Evolutionary conservation across 2,888 invertebrate genomes (phyloP).

Genomic region (Philhelius pedissequus): DNA sequence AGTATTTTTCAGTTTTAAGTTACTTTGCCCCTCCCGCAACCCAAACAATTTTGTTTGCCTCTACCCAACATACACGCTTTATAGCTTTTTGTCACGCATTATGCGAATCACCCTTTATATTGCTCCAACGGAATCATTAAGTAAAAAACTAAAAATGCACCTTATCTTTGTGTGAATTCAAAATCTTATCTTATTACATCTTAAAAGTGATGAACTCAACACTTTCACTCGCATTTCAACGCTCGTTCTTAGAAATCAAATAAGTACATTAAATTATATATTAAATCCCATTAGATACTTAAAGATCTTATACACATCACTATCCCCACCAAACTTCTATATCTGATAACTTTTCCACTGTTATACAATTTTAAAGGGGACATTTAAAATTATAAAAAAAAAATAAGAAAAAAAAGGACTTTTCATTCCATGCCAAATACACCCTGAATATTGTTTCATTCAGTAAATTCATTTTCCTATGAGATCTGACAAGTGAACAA

Average conservation of each 20-base stretch:
- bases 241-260: neutral
- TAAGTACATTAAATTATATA: neutral
- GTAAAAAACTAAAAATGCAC: no score
- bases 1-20: no score
- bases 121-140: no score
- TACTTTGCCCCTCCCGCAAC: no score
- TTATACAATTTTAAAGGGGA: neutral
- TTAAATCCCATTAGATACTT: neutral
- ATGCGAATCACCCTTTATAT: no score
- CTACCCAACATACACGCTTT: no score
- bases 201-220: neutral
- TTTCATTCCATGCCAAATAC: neutral
- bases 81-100: no score
- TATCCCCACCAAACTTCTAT: neutral
- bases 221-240: neutral
- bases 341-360: neutral
- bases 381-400: neutral
- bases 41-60: no score
- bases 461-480: conserved; percentile 31
- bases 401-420: neutral
- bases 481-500: conserved; percentile 44
- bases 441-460: conserved; percentile 29
- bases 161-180: no score
- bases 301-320: neutral
- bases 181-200: neutral